phyloP scores from a whole-genome alignment of 2,113 vertebrate species.

The Aspidoscelis tigris region DNA sequence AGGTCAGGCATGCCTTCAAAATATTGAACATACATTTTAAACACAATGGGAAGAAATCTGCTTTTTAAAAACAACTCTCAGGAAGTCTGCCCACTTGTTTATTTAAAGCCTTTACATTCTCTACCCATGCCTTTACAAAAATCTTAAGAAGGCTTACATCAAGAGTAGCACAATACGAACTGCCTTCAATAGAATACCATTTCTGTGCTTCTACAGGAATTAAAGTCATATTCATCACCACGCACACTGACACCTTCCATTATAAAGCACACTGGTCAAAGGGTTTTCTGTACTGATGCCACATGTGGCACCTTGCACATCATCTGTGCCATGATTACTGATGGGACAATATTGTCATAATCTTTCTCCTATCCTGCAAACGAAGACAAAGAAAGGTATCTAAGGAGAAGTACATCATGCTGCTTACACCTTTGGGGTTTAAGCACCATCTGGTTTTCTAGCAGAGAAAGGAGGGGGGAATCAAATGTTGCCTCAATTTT shows the following conservation, averaged over 20 bases:
- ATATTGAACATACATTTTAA: not conserved
- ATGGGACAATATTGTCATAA: not conserved
- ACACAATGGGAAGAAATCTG: not conserved
- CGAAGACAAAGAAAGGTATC: not conserved
- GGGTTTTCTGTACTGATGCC: not conserved
- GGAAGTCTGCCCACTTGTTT: not conserved
- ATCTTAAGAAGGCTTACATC: too few species aligned
- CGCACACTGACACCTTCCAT: not conserved
- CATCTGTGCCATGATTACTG: too few species aligned
- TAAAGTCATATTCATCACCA: too few species aligned
- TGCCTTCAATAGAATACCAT: too few species aligned
- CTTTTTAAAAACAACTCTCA: not conserved
- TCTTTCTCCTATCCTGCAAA: not conserved
- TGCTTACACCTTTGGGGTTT: not conserved
- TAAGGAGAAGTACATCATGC: not conserved
- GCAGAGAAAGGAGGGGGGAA: not conserved
- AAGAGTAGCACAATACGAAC: too few species aligned
- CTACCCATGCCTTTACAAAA: too few species aligned
- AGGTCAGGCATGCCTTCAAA: not conserved
- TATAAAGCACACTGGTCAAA: not conserved
- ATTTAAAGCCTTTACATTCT: too few species aligned
- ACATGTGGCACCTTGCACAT: not conserved
- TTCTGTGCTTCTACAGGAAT: too few species aligned
- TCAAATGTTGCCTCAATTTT: not conserved
- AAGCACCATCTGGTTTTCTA: constrained; percentile 10